Evolutionary conservation across 2,113 vertebrate genomes (phyloP).

Genomic region (Procapra przewalskii): DNA sequence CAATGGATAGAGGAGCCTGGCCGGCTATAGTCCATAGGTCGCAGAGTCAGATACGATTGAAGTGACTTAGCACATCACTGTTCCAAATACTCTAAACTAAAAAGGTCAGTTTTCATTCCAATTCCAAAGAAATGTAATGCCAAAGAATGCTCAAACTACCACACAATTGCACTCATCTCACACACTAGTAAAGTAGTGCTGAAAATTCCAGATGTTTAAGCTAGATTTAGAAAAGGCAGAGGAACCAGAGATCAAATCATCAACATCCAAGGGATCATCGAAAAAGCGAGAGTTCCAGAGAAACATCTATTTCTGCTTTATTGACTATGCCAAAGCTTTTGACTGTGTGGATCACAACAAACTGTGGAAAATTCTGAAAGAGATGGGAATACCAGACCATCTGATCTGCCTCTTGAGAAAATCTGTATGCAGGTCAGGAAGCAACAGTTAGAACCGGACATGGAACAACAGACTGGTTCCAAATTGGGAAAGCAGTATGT

Average conservation of each 20-base stretch:
- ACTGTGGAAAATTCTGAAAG: background rate
- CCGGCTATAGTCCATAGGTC: background rate
- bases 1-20: background rate
- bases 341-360: background rate
- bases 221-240: background rate
- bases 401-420: background rate
- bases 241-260: background rate
- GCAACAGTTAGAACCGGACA: background rate
- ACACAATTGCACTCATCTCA: background rate
- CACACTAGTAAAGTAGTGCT: background rate
- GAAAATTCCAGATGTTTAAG: background rate
- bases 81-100: background rate
- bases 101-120: background rate
- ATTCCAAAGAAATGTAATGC: background rate
- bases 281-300: background rate
- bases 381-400: background rate
- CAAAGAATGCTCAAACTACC: background rate
- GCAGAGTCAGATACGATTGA: background rate
- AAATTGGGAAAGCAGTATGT: background rate
- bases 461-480: background rate
- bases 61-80: background rate
- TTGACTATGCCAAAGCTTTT: background rate
- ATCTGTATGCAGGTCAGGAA: background rate
- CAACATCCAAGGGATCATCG: background rate
- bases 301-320: background rate